Evolutionary conservation across 2,888 invertebrate species (phyloP).

Genomic region (Xanthia icteritia): DNA sequence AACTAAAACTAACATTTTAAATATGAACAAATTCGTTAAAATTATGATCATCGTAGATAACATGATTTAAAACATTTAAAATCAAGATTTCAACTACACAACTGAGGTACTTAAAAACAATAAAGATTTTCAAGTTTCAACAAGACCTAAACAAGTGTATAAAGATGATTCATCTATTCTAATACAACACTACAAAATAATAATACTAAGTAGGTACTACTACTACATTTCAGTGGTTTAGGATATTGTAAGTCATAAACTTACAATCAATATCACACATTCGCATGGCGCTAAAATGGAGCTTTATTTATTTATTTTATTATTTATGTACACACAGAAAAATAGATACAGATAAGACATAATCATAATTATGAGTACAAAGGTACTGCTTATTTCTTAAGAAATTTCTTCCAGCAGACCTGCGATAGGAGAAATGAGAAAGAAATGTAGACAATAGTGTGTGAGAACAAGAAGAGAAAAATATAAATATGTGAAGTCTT

Average conservation of each 20-base stretch:
- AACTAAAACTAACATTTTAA: constrained; percentile 3
- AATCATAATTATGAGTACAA: no score
- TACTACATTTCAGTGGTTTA: constrained; percentile 8
- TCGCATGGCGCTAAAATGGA: constrained; percentile 19
- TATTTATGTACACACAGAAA: no score
- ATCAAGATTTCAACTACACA: neutral
- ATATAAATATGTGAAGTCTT: no score
- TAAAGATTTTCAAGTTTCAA: constrained; percentile 15
- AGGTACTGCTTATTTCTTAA: no score
- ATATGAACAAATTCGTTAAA: neutral
- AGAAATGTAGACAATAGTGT: no score
- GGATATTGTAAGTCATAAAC: neutral
- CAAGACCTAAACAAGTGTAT: constrained; percentile 17
- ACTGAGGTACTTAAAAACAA: neutral
- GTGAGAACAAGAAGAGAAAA: no score
- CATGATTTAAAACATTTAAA: constrained; percentile 31
- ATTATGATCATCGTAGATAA: neutral
- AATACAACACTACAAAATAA: constrained; percentile 37
- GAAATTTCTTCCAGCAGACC: no score
- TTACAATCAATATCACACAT: constrained; percentile 40
- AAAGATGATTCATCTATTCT: constrained; percentile 14
- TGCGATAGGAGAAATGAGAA: no score
- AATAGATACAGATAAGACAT: no score
- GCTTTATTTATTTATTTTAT: no score
- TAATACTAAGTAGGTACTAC: constrained; percentile 14